A percentile compares a stretch with the other conserved stretches of the same genome.
Conservation (phyloP, 2,113 vertebrate genomes). For the Notechis scutatus region DNA sequence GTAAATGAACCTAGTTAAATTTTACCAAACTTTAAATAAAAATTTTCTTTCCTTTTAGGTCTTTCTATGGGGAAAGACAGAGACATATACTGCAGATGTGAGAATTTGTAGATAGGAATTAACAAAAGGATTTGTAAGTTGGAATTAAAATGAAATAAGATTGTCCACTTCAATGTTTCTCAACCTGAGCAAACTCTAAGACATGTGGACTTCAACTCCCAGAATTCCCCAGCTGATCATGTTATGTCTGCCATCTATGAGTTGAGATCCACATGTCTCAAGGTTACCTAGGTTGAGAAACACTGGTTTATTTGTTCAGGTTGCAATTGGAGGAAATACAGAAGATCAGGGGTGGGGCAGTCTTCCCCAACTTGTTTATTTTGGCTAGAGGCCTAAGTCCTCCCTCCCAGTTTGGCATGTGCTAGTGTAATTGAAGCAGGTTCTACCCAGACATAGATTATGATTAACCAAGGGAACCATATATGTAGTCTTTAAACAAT, state of each 20-base stretch:
- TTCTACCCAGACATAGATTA: background rate
- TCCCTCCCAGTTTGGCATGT: slow-evolving; percentile 8
- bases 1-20: background rate
- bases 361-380: background rate
- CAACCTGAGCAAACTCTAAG: background rate
- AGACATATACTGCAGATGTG: background rate
- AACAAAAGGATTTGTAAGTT: too few relatives aligned
- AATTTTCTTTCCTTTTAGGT: background rate
- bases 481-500: fast-evolving
- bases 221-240: background rate
- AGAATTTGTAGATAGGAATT: background rate
- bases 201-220: background rate
- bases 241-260: background rate
- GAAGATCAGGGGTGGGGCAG: background rate
- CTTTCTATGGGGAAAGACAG: background rate
- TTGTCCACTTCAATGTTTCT: background rate
- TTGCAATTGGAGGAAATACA: background rate
- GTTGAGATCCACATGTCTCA: background rate
- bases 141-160: background rate
- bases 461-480: fast-evolving
- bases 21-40: background rate
- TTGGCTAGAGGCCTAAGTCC: background rate
- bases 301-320: background rate
- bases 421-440: slow-evolving; percentile 4
- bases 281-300: background rate